Evolutionary conservation across 2,113 vertebrate species (phyloP).

Genomic region (Pipa parva): DNA sequence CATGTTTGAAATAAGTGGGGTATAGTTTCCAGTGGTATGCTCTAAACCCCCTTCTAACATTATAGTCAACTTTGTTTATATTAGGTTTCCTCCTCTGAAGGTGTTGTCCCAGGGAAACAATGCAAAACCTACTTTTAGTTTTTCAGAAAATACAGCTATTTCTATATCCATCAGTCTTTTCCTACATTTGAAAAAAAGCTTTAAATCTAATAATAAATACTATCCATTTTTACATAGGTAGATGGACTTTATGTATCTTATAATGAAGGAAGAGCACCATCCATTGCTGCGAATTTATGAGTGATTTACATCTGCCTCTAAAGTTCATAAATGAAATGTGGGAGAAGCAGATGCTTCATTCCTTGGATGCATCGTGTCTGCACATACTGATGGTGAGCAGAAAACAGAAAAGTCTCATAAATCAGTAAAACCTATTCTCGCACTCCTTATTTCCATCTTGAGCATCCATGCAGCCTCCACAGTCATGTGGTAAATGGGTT

Average conservation of each 20-base stretch:
- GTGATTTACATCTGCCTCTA: slow-evolving; percentile 74
- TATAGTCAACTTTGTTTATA: no score
- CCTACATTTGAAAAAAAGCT: slow-evolving; percentile 46
- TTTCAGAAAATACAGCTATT: no score
- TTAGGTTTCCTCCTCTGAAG: no score
- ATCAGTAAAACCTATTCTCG: slow-evolving; percentile 63
- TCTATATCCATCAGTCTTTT: slow-evolving; percentile 12
- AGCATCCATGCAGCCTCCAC: slow-evolving; percentile 57
- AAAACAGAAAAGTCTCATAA: slow-evolving; percentile 61
- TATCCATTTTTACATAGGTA: slow-evolving; percentile 54
- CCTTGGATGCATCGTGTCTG: slow-evolving; percentile 58
- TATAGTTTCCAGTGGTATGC: no score
- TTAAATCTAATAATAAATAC: slow-evolving; percentile 56
- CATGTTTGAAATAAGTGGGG: no score
- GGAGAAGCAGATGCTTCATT: slow-evolving; percentile 68
- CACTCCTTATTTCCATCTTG: slow-evolving; percentile 63
- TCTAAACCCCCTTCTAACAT: no score
- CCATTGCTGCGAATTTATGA: slow-evolving; percentile 63
- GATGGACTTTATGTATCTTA: slow-evolving; percentile 58
- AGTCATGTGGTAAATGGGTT: slow-evolving; percentile 59
- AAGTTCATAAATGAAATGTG: slow-evolving; percentile 67
- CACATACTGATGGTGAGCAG: slow-evolving; percentile 66
- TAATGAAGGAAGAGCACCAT: slow-evolving; percentile 58
- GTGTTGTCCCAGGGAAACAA: no score
- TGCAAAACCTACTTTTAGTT: no score